Evolutionary conservation across 2,797 vertebrate genomes (phyloP).

Genomic region (Thripadectes ignobilis): DNA sequence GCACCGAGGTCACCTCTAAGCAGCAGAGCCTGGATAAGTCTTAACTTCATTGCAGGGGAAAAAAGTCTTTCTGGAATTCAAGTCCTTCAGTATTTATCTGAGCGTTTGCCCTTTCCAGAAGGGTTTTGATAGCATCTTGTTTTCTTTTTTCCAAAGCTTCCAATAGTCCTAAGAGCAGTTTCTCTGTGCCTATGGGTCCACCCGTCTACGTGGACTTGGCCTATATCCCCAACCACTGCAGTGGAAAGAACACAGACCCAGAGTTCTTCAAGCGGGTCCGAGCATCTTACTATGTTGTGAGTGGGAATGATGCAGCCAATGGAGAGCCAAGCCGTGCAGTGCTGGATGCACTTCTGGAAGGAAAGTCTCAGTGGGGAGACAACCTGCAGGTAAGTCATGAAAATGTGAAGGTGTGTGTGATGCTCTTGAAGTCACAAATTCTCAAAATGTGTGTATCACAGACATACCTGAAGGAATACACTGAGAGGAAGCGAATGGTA

Average conservation of each 20-base stretch:
- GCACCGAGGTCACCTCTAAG: background rate
- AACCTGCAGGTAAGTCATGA: slow-evolving; percentile 89
- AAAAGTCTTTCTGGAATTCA: background rate
- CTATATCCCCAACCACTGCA: slow-evolving; percentile 99
- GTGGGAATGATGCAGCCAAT: slow-evolving; percentile 89
- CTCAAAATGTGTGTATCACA: background rate
- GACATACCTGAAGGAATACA: background rate
- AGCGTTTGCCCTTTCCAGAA: background rate
- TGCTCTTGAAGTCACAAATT: background rate
- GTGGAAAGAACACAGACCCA: slow-evolving; percentile 94
- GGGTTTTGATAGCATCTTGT: background rate
- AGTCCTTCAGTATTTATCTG: background rate
- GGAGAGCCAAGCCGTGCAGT: slow-evolving; percentile 92
- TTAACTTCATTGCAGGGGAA: background rate
- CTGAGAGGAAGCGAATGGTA: background rate
- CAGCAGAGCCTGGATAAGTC: background rate
- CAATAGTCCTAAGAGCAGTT: slow-evolving; percentile 82
- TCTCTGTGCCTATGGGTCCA: slow-evolving; percentile 77
- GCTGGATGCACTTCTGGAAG: slow-evolving; percentile 92
- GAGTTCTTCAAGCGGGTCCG: slow-evolving; percentile 96
- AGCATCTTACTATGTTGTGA: slow-evolving; percentile 96
- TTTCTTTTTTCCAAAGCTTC: slow-evolving; percentile 52
- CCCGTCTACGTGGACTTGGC: slow-evolving; percentile 96
- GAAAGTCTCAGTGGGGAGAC: slow-evolving; percentile 97
- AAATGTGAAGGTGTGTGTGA: background rate